Percentiles rank a stretch among this genome's conserved stretches.
phyloP scores from a whole-genome alignment of 2,113 vertebrate species.

The Saiga tatarica region DNA sequence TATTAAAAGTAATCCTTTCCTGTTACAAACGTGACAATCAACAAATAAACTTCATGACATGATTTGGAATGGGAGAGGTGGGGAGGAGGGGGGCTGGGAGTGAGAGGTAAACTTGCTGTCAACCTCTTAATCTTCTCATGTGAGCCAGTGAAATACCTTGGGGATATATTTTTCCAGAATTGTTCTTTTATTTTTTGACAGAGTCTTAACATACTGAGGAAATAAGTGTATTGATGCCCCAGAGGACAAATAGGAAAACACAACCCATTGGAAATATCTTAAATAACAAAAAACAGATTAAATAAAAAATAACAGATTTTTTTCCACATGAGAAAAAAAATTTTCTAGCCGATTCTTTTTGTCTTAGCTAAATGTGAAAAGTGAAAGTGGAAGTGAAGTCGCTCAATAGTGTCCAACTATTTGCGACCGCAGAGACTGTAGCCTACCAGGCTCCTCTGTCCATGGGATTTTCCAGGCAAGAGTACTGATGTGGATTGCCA shows the following conservation, averaged over 20 bases:
- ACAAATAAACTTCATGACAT: background rate
- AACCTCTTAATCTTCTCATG: background rate
- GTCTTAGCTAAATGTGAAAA: background rate
- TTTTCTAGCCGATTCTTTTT: background rate
- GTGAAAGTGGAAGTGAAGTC: too few species aligned
- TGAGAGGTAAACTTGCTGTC: background rate
- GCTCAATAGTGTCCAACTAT: too few species aligned
- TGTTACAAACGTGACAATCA: background rate
- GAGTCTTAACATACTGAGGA: background rate
- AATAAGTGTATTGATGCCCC: background rate
- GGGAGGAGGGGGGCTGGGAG: too few species aligned
- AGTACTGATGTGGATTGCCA: too few species aligned
- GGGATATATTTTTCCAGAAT: background rate
- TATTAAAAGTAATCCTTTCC: background rate
- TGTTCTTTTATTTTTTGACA: background rate
- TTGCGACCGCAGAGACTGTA: too few species aligned
- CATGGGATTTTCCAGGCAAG: too few species aligned
- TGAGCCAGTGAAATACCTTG: background rate
- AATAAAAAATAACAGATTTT: background rate
- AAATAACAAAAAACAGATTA: background rate
- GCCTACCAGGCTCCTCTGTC: too few species aligned
- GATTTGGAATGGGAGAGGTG: background rate
- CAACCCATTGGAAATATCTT: background rate
- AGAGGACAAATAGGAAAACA: conserved; percentile 21
- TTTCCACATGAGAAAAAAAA: background rate